A percentile compares a stretch with the other conserved stretches of the same genome.
Evolutionary conservation across 2,797 vertebrate genomes (phyloP).

Genomic region (Malurus leucopterus): DNA sequence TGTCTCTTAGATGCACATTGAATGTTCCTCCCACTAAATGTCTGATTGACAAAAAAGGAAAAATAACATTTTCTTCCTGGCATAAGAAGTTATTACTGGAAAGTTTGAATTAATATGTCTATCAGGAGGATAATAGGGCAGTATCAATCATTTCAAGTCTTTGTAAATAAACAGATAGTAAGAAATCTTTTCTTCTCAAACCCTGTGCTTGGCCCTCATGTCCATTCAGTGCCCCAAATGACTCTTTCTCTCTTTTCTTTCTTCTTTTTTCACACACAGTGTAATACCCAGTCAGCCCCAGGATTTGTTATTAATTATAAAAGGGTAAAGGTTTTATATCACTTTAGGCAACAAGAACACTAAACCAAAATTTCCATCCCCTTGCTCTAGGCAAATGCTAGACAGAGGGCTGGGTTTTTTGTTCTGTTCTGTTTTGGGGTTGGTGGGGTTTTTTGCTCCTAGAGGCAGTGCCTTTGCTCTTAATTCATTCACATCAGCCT

Average conservation of each 20-base stretch:
- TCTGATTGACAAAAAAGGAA: not conserved
- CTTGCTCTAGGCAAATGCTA: conserved; percentile 9
- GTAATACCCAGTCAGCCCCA: not conserved
- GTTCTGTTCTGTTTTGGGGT: not conserved
- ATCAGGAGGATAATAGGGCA: not conserved
- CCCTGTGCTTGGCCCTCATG: not conserved
- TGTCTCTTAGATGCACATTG: conserved; percentile 32
- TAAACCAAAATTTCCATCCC: not conserved
- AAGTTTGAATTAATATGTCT: not conserved
- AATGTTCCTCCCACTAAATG: not conserved
- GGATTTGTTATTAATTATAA: not conserved
- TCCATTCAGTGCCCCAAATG: not conserved
- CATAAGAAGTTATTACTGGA: not conserved
- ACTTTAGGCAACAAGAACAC: conserved; percentile 39
- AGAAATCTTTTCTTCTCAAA: not conserved
- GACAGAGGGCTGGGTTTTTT: not conserved
- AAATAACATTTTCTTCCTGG: not conserved
- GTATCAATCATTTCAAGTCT: not conserved
- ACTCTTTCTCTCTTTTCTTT: not conserved
- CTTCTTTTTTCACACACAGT: not conserved
- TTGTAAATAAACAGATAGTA: not conserved
- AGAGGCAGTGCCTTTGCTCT: not conserved
- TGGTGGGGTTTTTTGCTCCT: not conserved
- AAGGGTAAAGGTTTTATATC: conserved; percentile 29
- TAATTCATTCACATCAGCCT: not conserved